Evolutionary conservation across 35 echinoderm and acorn worm genomes (phyloP), one percentile per base, ranked within the genome.

Genomic region (Chiridota heheva): DNA sequence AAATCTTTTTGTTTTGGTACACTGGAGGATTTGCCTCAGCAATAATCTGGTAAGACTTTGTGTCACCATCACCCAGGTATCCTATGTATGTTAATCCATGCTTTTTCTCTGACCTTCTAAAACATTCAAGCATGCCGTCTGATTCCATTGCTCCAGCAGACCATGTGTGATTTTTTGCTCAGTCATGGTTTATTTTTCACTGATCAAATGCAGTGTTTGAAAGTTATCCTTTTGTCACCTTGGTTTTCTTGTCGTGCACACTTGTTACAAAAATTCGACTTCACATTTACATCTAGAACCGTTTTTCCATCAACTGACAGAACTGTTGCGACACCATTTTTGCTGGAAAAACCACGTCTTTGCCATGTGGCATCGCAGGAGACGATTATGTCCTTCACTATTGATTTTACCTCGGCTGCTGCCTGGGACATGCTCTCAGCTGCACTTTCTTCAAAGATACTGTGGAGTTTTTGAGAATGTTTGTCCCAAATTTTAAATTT

Each of bases 261-360:
- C 20, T 60, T 60, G 4, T 20, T 20, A 60, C 58, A 60, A n/a
- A 26, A 60, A 30, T 60, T 60, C 22, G 4, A 6, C 18, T 6
- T 60, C 18, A 60, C 18, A 20, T 30, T 6, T 6, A 60, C 58
- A 60, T 60, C 58, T n/a, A n/a, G n/a, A n/a, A n/a, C n/a, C n/a
- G n/a, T n/a, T n/a, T n/a, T n/a, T n/a, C 58, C 58, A 60, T 60
- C 58, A 60, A 60, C n/a, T n/a, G 58, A 60, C 58, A 60, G 32
- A 60, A 60, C 32, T 7, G 58, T 60, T 20, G 58, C 32, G 4
- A 60, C 58, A 6, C 58, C 58, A 60, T 60, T 60, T 60, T 60
- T 60, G 58, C 58, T 60, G 4, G 58, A 4, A 60, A 60, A 4
- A 26, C 58, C 58, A 26, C 58, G 22, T 3, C 58, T 20, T n/a